A percentile compares a stretch with the other conserved stretches of the same genome.
These are phyloP conservation scores for Amphiprion ocellaris DNA, from an alignment of 2,113 vertebrate species.

Conservation along the genomic window DNA sequence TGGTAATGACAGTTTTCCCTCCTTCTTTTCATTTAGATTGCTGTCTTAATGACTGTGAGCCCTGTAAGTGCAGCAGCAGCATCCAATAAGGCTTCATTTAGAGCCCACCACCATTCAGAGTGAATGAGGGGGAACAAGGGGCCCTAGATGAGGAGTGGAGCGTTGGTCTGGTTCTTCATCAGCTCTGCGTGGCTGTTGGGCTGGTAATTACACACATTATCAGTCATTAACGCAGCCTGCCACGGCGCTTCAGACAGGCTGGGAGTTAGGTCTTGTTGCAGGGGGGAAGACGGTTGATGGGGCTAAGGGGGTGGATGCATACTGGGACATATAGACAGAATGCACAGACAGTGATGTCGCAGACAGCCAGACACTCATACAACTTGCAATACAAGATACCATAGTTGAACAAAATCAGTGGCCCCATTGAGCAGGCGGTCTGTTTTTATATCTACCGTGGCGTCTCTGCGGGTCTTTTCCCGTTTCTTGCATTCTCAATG, in stretches of 20 bases:
- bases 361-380: slow-evolving; percentile 15
- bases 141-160: slow-evolving; percentile 69
- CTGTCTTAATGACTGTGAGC: slow-evolving; percentile 64
- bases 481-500: background rate
- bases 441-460: background rate
- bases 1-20: slow-evolving; percentile 65
- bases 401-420: background rate
- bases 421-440: background rate
- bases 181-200: slow-evolving; percentile 66
- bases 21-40: slow-evolving; percentile 65
- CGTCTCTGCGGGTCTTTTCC: background rate
- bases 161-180: slow-evolving; percentile 65
- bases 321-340: slow-evolving; percentile 2
- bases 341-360: background rate
- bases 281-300: slow-evolving; percentile 21
- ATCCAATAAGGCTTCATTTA: slow-evolving; percentile 65
- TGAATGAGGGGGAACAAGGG: slow-evolving; percentile 72
- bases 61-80: slow-evolving; percentile 55
- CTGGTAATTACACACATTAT: slow-evolving; percentile 83
- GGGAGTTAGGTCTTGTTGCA: slow-evolving; percentile 22
- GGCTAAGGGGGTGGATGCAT: slow-evolving; percentile 5
- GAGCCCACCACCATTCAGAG: slow-evolving; percentile 63
- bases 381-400: slow-evolving; percentile 6
- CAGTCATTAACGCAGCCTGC: slow-evolving; percentile 77
- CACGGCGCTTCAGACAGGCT: slow-evolving; percentile 51